A percentile compares a stretch with the other conserved stretches of the same genome.
Conservation (phyloP, 2,797 vertebrate species). For the Epinephelus coioides region DNA sequence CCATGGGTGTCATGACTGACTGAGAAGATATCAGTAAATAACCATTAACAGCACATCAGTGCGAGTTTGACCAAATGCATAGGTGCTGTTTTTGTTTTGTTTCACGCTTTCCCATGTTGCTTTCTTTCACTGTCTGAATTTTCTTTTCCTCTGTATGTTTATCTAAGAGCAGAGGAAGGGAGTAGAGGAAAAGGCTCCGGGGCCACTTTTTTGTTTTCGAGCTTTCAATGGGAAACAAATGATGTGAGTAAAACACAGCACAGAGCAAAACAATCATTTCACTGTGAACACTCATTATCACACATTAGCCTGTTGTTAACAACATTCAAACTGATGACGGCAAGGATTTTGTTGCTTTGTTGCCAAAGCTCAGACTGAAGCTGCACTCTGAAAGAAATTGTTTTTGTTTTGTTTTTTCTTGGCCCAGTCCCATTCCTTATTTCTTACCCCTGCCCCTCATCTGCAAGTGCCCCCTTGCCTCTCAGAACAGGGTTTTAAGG, state of each 20-base stretch:
- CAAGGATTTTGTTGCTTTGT: neutral
- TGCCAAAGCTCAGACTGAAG: neutral
- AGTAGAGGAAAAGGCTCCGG: constrained; percentile 37
- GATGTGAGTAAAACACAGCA: constrained; percentile 46
- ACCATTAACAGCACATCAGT: neutral
- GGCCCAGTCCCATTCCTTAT: no score
- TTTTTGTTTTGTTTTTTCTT: no score
- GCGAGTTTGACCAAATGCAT: neutral
- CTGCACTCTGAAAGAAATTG: neutral
- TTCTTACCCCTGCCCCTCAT: no score
- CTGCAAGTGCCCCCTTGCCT: no score
- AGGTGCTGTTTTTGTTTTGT: neutral
- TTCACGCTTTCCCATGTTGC: neutral
- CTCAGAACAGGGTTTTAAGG: no score
- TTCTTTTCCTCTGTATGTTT: constrained; percentile 29
- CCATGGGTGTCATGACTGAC: neutral
- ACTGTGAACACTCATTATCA: constrained; percentile 52
- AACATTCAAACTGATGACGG: constrained; percentile 3
- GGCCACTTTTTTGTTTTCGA: constrained; percentile 58
- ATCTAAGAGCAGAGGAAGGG: constrained; percentile 39
- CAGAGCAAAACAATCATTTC: constrained; percentile 71
- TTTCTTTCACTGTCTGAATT: neutral
- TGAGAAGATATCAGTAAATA: neutral
- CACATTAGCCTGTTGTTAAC: constrained; percentile 68
- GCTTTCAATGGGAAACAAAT: constrained; percentile 62